Base-by-base conservation (phyloP, 1,140 invertebrate genomes). In the Monochamus saltuarius region DNA sequence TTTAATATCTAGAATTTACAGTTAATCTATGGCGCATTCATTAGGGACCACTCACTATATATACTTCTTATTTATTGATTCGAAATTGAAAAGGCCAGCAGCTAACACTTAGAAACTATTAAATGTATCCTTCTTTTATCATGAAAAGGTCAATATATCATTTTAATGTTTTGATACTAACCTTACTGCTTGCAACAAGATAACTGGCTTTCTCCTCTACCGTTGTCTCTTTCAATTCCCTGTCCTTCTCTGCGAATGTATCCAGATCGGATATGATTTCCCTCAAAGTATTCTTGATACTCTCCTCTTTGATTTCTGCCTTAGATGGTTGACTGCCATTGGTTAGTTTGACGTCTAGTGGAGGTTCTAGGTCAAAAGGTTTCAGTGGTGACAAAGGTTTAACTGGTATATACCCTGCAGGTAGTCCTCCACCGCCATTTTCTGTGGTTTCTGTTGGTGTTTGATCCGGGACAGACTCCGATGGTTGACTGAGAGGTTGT, bases 211-310 rank as follows among this genome's bases (percentile, higher is more conserved):
- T 50, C 14, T 40, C 37, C 10, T 22, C 47, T n/a, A 37, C 36
- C 6, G 19, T n/a, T 6, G 47, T 38, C 11, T 58, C 50, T 43
- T 68, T 68, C 51, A 72, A 35, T 51, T 73, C 73, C 34, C 66
- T 65, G 62, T 76, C 74, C 53, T 69, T 75, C 47, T 77, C 78
- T 10, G 82, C 82, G 64, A 78, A 82, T 34, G 75, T 75, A 68
- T 84, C 83, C 66, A 85, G 81, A 70, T 84, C 83, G 4, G 81
- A 83, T 62, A 84, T 84, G 51, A 85, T 85, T 65, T 84, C 81
- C 57, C 83, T 81, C 34, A 85, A 73, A 11, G 80, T 78, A 58
- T 80, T 81, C 62, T 82, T 84, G 45, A 84, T 81, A 62, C 77
- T 80, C 54, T 80, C 80, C 62, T 84, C 78, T 59, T 78, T 73